Base-by-base conservation (phyloP, 2,797 vertebrate genomes). In the Paramormyrops hopkinsi region DNA sequence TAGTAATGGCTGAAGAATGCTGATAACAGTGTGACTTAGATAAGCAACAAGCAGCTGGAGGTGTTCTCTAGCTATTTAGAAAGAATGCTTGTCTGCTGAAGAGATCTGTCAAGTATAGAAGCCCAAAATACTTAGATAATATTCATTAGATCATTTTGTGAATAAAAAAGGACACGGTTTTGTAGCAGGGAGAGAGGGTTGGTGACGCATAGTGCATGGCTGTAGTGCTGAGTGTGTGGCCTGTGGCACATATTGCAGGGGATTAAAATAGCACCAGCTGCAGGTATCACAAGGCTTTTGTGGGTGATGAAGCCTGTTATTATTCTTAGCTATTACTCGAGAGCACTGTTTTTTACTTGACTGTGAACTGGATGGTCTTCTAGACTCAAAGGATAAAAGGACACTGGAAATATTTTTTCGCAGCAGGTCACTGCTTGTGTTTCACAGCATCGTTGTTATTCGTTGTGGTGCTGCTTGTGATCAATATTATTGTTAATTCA, bases 281-380 rank as follows among this genome's bases (percentile, higher is more conserved):
- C 85, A 89, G 89, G 85, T 88, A 88, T 90, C 56, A 88, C 87
- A 84, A 65, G 86, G 53, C 86, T 87, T 82, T 89, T 48, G 41
- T 25, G 76, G 54, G 50, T 65, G 51, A 59, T 12, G 87, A 69
- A 88, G 44, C 69, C 88, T 84, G 46, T 79, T 86, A 86, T 89
- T 89, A 89, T 89, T 89, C 82, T 86, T 84, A 48, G 86, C 44
- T 37, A 37, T 90, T 84, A 69, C 41, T 88, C 41, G 33, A 7
- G 12, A 88, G 41, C 25, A 62, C 14, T 33, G 53, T 33, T 44
- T 53, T 83, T 84, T n/a, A 50, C 19, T 83, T 88, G 17, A 56
- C 50, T 84, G 14, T 79, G 51, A 76, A n/a, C 76, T 88, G 53
- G 48, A 90, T 56, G 86, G 89, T 88, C 86, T 83, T 37, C 12